These are phyloP conservation scores for Sepioteuthis lessoniana DNA, from an alignment of 2,888 invertebrate genomes.

Conservation along the genomic window DNA sequence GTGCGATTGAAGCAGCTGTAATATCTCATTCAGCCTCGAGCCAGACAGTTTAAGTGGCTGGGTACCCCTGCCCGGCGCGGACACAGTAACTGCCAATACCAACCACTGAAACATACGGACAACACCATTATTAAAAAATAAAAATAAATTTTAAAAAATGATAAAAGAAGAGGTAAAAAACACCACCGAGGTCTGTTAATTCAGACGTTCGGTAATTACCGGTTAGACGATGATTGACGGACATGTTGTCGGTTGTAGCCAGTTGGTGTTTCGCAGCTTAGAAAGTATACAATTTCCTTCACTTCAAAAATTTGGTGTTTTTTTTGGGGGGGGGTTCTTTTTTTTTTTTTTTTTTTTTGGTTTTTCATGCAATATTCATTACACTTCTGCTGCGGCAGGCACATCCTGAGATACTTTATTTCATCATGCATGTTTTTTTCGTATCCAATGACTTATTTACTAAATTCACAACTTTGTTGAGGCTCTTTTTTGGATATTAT, in stretches of 20 bases:
- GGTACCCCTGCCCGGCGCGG: not conserved
- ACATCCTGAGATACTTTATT: not conserved
- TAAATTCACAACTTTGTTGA: not conserved
- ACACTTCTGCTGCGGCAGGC: not conserved
- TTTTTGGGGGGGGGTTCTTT: too few species aligned
- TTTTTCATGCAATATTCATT: not conserved
- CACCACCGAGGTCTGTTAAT: not conserved
- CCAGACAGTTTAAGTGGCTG: not conserved
- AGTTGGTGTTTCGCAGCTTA: not conserved
- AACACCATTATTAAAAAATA: not conserved
- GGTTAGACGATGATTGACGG: conserved; percentile 6
- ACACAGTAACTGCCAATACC: not conserved
- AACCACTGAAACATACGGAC: not conserved
- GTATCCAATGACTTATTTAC: not conserved
- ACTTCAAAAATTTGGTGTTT: not conserved
- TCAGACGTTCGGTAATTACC: not conserved
- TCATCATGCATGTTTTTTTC: conserved; percentile 10
- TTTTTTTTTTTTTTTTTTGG: not conserved
- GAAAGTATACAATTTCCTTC: not conserved
- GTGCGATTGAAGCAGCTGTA: not conserved
- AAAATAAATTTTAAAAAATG: not conserved
- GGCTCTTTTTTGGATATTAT: not conserved
- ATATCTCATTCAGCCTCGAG: not conserved
- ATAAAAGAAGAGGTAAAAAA: too few species aligned
- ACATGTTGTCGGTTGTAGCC: not conserved